Base-by-base conservation (phyloP, 64 coral and sea anemone genomes). In the Acropora yongei region DNA sequence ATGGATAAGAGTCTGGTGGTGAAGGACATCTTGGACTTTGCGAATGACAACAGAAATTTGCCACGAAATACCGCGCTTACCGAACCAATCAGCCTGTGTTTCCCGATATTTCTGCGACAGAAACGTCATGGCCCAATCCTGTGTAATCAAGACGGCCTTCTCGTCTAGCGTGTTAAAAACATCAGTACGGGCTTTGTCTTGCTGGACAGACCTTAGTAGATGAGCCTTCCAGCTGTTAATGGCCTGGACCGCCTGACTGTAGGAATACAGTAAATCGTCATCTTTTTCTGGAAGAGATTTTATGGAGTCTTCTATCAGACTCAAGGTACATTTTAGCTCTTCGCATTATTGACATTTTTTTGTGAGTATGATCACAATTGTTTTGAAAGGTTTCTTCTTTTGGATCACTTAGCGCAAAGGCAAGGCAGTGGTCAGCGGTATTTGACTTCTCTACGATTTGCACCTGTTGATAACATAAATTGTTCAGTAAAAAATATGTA, bases 121-220 rank as follows among this genome's bases (percentile, higher is more conserved):
- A 41, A 84, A 75, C 45, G 75, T 84, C 68, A 91, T 74, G 1
- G 80, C 89, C 48, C 44, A 91, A 49, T 91, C 79, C 51, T 61
- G 46, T 41, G 50, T 47, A 30, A 91, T 69, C 40, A 75, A 41
- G 18, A 84, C 81, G 2, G n/a, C 3, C 4, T 18, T 84, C 14
- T 67, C 81, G 14, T 68, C 19, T 2, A 84, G 81, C 57, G 2
- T 4, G 17, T 84, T 51, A 39, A 84, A 41, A 11, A 84, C 61
- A 68, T 84, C 81, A 9, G 57, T 84, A 63, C 81, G 14, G 12
- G 57, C 81, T 60, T 67, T 84, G 14, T 84, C 58, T 43, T 68
- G 81, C 6, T 84, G 18, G 5, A 63, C 81, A 63, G 42, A 43
- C 42, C 81, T 67, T 8, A 84, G 81, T 17, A 51, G 85, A 71